Percentiles rank a stretch among this genome's conserved stretches.
Evolutionary conservation across 92 coral and sea anemone species (phyloP).

Genomic region (Isaurus tuberculatus): DNA sequence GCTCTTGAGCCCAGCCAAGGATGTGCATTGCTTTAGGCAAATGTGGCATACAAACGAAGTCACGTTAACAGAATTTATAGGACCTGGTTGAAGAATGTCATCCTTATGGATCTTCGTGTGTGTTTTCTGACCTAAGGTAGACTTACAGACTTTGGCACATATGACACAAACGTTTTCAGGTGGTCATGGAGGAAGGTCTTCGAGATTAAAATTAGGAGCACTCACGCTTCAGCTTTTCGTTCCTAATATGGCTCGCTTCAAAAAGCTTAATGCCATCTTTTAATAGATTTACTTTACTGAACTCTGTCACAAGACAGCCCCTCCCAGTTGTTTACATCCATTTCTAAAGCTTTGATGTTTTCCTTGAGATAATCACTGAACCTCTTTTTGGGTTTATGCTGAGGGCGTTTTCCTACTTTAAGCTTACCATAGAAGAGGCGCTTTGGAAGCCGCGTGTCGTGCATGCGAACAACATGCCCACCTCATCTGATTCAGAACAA

Average conservation of each 20-base stretch:
- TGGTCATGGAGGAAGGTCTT: neutral
- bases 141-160: too few species aligned
- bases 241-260: neutral
- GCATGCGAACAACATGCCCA: constrained; percentile 45
- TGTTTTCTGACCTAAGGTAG: neutral
- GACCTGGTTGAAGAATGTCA: neutral
- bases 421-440: constrained; percentile 39
- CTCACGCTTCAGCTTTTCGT: constrained; percentile 9
- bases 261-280: constrained; percentile 2
- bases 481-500: constrained; percentile 4
- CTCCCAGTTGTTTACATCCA: neutral
- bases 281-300: neutral
- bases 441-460: constrained; percentile 35
- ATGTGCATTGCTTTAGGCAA: too few species aligned
- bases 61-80: neutral
- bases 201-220: neutral
- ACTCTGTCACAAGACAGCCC: constrained; percentile 4
- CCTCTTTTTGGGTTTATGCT: constrained; percentile 24
- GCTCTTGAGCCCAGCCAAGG: too few species aligned
- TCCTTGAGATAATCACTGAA: constrained; percentile 39
- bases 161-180: neutral
- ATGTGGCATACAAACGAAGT: too few species aligned
- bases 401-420: constrained; percentile 13
- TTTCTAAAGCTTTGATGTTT: neutral
- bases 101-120: neutral